A percentile compares a stretch with the other conserved stretches of the same genome.
Evolutionary conservation across 1,140 invertebrate genomes (phyloP).

Genomic region (Asbolus verrucosus): DNA sequence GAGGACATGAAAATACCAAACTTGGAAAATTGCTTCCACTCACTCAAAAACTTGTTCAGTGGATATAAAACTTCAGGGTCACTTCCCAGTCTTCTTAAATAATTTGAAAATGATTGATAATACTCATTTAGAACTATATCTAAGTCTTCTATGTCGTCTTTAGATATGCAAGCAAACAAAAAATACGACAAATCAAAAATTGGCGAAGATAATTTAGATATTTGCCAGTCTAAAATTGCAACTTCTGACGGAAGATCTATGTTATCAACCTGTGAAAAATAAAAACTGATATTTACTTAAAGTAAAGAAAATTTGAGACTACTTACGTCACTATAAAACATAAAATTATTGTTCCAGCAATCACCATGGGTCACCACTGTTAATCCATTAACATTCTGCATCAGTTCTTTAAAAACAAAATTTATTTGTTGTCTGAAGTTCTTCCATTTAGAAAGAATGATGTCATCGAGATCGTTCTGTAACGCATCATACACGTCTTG

Average conservation of each 20-base stretch:
- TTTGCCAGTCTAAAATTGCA: conserved; percentile 68
- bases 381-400: too few relatives aligned
- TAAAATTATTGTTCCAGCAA: too few relatives aligned
- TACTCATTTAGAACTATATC: conserved; percentile 11
- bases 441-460: too few relatives aligned
- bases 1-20: conserved; percentile 5
- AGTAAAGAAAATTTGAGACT: too few relatives aligned
- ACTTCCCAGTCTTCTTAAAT: conserved; percentile 53
- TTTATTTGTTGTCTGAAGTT: too few relatives aligned
- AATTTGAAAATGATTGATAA: conserved; percentile 5
- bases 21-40: conserved; percentile 1
- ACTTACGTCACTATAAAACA: too few relatives aligned
- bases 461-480: too few relatives aligned
- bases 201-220: conserved; percentile 68
- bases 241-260: conserved; percentile 56
- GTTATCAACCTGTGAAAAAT: too few relatives aligned
- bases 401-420: too few relatives aligned
- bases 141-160: conserved; percentile 48
- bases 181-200: conserved; percentile 69
- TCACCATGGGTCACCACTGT: too few relatives aligned
- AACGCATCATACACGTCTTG: too few relatives aligned
- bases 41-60: background rate
- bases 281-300: too few relatives aligned
- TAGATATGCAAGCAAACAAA: conserved; percentile 65
- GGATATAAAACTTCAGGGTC: conserved; percentile 56